A percentile compares a stretch with the other conserved stretches of the same genome.
These are phyloP conservation scores for Drosophila subsilvestris DNA, from an alignment of 2,888 invertebrate genomes.

Conservation along the genomic window DNA sequence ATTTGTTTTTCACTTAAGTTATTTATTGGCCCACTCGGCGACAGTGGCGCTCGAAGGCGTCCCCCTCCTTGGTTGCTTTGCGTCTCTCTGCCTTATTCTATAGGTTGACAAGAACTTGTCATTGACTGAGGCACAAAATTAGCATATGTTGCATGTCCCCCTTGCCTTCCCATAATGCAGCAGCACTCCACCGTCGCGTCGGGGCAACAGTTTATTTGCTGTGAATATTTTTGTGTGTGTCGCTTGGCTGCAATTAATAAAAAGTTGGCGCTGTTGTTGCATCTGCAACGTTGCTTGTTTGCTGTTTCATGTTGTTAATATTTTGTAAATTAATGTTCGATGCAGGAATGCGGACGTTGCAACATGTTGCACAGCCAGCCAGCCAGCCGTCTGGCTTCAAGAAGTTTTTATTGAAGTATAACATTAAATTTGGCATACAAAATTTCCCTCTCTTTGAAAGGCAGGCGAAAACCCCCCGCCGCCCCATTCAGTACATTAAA, in stretches of 20 bases:
- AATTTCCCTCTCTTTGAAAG: conserved; percentile 27
- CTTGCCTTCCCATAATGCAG: too few species aligned
- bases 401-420: conserved; percentile 76
- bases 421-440: conserved; percentile 78
- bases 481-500: conserved; percentile 59
- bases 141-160: conserved; percentile 64
- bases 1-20: conserved; percentile 76
- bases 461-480: neutral
- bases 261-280: conserved; percentile 70
- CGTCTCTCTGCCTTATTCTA: conserved; percentile 34
- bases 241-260: conserved; percentile 78
- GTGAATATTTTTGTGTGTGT: conserved; percentile 58
- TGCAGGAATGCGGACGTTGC: conserved; percentile 75
- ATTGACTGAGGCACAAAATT: conserved; percentile 64
- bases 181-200: too few species aligned
- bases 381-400: conserved; percentile 21
- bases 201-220: conserved; percentile 67
- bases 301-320: conserved; percentile 72
- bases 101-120: conserved; percentile 72
- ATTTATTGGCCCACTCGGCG: conserved; percentile 68
- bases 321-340: conserved; percentile 79
- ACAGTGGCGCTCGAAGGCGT: conserved; percentile 18
- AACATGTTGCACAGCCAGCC: conserved; percentile 45
- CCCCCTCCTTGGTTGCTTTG: conserved; percentile 1
- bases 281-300: conserved; percentile 8